A percentile compares a stretch with the other conserved stretches of the same genome.
Evolutionary conservation across 2,888 invertebrate genomes (phyloP).

Genomic region (Meliscaeva auricollis): DNA sequence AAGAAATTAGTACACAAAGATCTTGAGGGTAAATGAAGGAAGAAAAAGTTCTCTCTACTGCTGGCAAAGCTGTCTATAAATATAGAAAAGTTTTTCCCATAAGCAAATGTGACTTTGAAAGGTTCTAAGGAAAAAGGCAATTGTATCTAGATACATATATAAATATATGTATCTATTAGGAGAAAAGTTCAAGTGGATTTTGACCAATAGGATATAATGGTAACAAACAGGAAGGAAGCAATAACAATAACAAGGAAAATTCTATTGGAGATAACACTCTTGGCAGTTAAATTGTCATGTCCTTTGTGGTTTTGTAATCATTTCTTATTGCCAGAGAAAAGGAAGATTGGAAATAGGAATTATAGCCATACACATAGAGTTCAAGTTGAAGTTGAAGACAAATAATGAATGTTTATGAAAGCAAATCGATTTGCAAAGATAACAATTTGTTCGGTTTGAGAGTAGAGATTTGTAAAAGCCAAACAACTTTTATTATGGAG

Average conservation of each 20-base stretch:
- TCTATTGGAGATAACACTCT: slow-evolving; percentile 51
- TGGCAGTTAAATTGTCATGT: slow-evolving; percentile 42
- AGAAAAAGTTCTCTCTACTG: background rate
- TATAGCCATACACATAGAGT: background rate
- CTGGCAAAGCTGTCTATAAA: background rate
- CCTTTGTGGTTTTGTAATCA: slow-evolving; percentile 41
- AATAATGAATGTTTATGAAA: slow-evolving; percentile 33
- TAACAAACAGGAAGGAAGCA: slow-evolving; percentile 38
- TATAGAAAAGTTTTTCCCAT: slow-evolving; percentile 18
- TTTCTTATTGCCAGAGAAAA: slow-evolving; percentile 3
- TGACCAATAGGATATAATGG: slow-evolving; percentile 15
- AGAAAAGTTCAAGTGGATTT: slow-evolving; percentile 32
- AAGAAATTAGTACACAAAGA: slow-evolving; percentile 54
- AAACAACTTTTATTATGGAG: background rate
- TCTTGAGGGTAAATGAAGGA: background rate
- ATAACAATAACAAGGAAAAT: slow-evolving; percentile 51
- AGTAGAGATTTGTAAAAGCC: background rate
- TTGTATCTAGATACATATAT: too few species aligned
- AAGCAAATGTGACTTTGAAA: slow-evolving; percentile 26
- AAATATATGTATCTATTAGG: too few species aligned
- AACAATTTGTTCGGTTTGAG: background rate
- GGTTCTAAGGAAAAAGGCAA: slow-evolving; percentile 18
- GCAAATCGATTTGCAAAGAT: slow-evolving; percentile 25
- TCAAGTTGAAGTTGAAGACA: background rate
- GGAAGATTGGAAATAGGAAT: slow-evolving; percentile 19